Evolutionary conservation across 2,888 invertebrate genomes (phyloP).

Genomic region (Tinea semifulvella): DNA sequence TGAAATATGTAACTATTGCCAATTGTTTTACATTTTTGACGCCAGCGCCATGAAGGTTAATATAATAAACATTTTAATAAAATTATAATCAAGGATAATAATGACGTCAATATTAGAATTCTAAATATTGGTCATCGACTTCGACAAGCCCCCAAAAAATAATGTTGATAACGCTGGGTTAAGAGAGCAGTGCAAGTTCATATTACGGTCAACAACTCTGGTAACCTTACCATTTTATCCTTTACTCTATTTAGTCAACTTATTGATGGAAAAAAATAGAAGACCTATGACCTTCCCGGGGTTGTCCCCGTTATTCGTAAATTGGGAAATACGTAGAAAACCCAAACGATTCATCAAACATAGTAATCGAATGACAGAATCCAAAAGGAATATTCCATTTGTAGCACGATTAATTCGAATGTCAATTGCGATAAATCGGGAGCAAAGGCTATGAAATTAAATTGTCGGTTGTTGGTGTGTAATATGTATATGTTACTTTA

Average conservation of each 20-base stretch:
- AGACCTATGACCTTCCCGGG: background rate
- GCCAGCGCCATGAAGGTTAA: no score
- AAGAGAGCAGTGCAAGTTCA: background rate
- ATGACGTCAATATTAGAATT: background rate
- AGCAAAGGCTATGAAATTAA: background rate
- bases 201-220: no score
- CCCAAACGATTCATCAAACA: background rate
- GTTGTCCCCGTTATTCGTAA: background rate
- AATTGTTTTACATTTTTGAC: no score
- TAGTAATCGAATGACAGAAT: background rate
- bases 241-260: no score
- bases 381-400: background rate
- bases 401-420: no score
- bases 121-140: background rate
- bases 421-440: background rate
- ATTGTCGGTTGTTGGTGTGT: background rate
- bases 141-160: constrained; percentile 1
- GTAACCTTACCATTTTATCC: no score
- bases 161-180: background rate
- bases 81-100: background rate
- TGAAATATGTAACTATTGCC: no score
- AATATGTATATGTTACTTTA: no score
- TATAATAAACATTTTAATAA: no score
- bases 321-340: background rate
- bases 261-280: no score